These are phyloP conservation scores for Pachypanchax playfairii DNA, from an alignment of 2,113 vertebrate genomes.

Conservation along the genomic window DNA sequence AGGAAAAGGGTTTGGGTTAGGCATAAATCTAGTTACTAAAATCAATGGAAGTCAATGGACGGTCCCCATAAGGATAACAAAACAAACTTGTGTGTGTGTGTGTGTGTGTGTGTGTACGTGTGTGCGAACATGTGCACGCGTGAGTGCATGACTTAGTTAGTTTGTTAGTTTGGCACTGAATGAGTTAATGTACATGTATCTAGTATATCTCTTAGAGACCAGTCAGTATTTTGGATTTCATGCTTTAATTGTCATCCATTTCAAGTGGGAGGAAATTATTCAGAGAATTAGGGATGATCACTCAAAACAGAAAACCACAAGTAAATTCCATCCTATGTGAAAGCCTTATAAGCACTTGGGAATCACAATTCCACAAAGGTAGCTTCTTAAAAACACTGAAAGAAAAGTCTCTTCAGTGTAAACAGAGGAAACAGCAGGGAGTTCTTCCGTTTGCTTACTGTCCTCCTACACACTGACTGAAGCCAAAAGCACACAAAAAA, in stretches of 20 bases:
- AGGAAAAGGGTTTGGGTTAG: too few relatives aligned
- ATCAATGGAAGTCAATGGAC: too few relatives aligned
- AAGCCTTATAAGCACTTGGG: conserved; percentile 6
- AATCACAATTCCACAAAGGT: not conserved
- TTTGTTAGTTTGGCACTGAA: too few relatives aligned
- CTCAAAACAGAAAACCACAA: conserved; percentile 8
- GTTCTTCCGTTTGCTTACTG: conserved; percentile 14
- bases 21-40: too few relatives aligned
- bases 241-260: not conserved
- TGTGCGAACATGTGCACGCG: too few relatives aligned
- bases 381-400: conserved; percentile 10
- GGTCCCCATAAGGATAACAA: too few relatives aligned
- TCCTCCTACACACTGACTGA: conserved; percentile 30
- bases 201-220: too few relatives aligned
- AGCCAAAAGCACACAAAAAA: conserved; percentile 35
- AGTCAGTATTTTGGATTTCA: not conserved
- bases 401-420: conserved; percentile 33
- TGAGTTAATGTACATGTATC: too few relatives aligned
- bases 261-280: not conserved
- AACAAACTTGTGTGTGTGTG: too few relatives aligned
- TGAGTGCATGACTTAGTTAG: too few relatives aligned
- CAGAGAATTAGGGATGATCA: conserved; percentile 14
- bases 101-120: too few relatives aligned
- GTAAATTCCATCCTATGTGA: not conserved
- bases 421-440: conserved; percentile 44